These are phyloP conservation scores for Pilophorus perplexus DNA, from an alignment of 2,888 invertebrate genomes.

Conservation along the genomic window DNA sequence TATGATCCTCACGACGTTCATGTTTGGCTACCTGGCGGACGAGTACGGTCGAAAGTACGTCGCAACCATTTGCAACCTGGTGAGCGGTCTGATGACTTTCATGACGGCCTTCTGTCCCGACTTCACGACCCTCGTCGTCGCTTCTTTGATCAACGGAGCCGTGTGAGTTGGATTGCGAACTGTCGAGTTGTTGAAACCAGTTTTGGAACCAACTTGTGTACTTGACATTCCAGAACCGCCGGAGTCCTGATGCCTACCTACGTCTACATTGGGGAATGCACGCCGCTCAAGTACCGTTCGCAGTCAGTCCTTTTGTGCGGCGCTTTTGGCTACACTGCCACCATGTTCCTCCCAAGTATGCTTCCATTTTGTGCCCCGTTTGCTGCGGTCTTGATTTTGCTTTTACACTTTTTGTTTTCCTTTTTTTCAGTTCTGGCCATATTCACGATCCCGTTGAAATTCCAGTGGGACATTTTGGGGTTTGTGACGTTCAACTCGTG, in stretches of 20 bases:
- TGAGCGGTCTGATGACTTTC: background rate
- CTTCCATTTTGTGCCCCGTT: background rate
- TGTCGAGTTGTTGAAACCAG: too few species aligned
- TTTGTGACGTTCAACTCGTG: slow-evolving; percentile 17
- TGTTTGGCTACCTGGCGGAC: slow-evolving; percentile 23
- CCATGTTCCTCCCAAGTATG: slow-evolving; percentile 14
- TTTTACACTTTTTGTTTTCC: background rate
- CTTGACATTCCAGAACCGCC: slow-evolving; percentile 9
- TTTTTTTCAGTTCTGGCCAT: slow-evolving; percentile 17
- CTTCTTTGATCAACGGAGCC: slow-evolving; percentile 2
- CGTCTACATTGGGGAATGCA: slow-evolving; percentile 14
- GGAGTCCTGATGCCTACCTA: slow-evolving; percentile 21
- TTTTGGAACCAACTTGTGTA: too few species aligned
- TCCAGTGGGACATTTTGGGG: slow-evolving; percentile 8
- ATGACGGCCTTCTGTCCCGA: slow-evolving; percentile 11
- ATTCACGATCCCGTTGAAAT: slow-evolving; percentile 14
- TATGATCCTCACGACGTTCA: slow-evolving; percentile 21
- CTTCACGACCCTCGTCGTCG: background rate
- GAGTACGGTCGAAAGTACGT: slow-evolving; percentile 14
- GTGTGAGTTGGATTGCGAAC: slow-evolving; percentile 15
- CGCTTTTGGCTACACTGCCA: slow-evolving; percentile 1
- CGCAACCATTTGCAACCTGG: slow-evolving; percentile 12
- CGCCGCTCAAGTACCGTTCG: slow-evolving; percentile 1
- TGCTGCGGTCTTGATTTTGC: too few species aligned
- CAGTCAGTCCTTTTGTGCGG: background rate